Percentiles rank a stretch among this genome's conserved stretches.
Conservation (phyloP, 2,888 invertebrate species). For the Drosophila diplacantha region DNA sequence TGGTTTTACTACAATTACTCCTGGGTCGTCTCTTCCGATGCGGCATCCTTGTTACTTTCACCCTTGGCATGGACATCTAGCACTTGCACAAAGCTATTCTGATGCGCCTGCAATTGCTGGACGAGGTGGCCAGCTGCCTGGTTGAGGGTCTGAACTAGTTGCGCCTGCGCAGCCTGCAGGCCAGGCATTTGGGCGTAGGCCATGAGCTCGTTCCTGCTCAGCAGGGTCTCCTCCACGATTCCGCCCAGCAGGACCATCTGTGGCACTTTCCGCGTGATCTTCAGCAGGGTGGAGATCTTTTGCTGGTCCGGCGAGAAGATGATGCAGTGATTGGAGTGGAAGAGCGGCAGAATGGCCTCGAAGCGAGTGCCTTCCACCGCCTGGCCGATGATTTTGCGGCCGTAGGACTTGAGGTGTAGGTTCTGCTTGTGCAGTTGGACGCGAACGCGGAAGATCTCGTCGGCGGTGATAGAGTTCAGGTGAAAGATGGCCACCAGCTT, state of each 20-base stretch:
- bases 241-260: slow-evolving; percentile 86
- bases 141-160: slow-evolving; percentile 84
- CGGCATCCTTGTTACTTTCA: slow-evolving; percentile 7
- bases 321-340: slow-evolving; percentile 82
- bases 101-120: slow-evolving; percentile 83
- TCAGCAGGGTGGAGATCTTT: slow-evolving; percentile 81
- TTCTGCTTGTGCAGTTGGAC: slow-evolving; percentile 82
- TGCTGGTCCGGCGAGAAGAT: slow-evolving; percentile 85
- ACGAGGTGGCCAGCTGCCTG: slow-evolving; percentile 83
- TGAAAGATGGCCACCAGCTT: slow-evolving; percentile 86
- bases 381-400: slow-evolving; percentile 81
- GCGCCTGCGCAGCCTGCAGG: slow-evolving; percentile 82
- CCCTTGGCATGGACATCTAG: slow-evolving; percentile 81
- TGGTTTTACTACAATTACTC: slow-evolving; percentile 28
- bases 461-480: slow-evolving; percentile 83
- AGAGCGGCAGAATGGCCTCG: slow-evolving; percentile 82
- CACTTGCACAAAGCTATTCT: slow-evolving; percentile 83
- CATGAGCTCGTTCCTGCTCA: slow-evolving; percentile 84
- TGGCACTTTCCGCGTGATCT: slow-evolving; percentile 84
- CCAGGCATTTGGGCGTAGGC: slow-evolving; percentile 83
- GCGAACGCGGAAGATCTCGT: slow-evolving; percentile 82
- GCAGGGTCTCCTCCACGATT: slow-evolving; percentile 83
- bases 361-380: slow-evolving; percentile 84
- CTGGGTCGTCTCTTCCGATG: slow-evolving; percentile 7
- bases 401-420: slow-evolving; percentile 84